Evolutionary conservation across 2,888 invertebrate genomes (phyloP).

Genomic region (Oscheius sp.): DNA sequence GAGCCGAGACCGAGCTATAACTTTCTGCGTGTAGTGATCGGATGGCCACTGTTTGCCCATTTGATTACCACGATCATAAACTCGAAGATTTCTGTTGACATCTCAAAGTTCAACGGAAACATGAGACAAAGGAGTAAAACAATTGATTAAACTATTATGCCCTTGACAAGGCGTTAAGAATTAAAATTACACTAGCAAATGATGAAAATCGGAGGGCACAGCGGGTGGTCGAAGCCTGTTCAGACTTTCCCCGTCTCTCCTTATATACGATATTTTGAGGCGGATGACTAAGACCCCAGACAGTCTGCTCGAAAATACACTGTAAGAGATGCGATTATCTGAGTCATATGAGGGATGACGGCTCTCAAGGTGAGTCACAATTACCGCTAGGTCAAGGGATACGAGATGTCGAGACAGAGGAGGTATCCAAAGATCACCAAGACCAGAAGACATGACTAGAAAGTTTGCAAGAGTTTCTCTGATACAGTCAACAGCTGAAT

Average conservation of each 20-base stretch:
- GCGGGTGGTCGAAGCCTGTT: too few species aligned
- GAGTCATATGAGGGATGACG: too few species aligned
- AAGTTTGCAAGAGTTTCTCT: too few species aligned
- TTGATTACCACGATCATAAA: constrained; percentile 11
- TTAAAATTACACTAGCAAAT: too few species aligned
- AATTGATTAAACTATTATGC: not conserved
- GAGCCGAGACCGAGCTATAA: not conserved
- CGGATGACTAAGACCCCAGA: too few species aligned
- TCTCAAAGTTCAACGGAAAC: not conserved
- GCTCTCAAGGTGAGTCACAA: not conserved
- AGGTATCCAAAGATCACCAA: not conserved
- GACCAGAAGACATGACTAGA: not conserved
- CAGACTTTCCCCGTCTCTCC: too few species aligned
- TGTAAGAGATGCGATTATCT: too few species aligned
- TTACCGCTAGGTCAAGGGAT: not conserved
- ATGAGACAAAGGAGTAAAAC: not conserved
- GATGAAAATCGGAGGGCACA: too few species aligned
- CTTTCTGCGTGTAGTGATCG: not conserved
- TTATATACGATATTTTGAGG: too few species aligned
- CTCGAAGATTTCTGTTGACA: not conserved
- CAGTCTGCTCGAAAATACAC: too few species aligned
- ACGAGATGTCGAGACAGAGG: constrained; percentile 4
- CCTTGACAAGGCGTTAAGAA: too few species aligned
- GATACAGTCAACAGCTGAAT: too few species aligned
- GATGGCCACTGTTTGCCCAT: not conserved